phyloP scores from a whole-genome alignment of 2,797 vertebrate genomes.

The Falco naumanni region DNA sequence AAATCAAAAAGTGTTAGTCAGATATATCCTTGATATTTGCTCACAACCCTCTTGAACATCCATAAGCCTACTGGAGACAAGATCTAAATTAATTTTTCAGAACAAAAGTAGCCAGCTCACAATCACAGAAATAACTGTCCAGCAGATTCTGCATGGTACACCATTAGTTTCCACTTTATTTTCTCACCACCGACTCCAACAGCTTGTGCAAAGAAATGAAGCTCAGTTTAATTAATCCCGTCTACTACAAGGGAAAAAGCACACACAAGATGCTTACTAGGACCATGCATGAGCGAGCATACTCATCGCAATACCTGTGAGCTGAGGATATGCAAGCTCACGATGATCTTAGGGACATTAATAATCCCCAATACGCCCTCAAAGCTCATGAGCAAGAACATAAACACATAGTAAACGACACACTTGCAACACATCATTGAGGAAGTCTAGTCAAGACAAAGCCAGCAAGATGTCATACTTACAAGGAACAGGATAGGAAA shows the following conservation, averaged over 20 bases:
- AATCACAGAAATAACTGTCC: neutral
- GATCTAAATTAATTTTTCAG: neutral
- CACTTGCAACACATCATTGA: neutral
- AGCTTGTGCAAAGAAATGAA: neutral
- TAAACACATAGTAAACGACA: fast-evolving
- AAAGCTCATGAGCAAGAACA: neutral
- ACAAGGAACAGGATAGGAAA: neutral
- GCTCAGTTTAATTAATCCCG: neutral
- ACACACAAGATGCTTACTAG: neutral
- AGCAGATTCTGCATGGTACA: neutral
- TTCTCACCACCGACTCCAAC: neutral
- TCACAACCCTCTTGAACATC: neutral
- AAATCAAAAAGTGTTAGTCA: neutral
- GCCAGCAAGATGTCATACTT: neutral
- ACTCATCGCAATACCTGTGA: neutral
- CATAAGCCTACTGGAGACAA: neutral
- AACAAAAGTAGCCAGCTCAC: neutral
- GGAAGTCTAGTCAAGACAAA: neutral
- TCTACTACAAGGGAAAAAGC: neutral
- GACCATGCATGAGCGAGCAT: fast-evolving
- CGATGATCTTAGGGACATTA: neutral
- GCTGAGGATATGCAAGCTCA: neutral
- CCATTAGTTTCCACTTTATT: neutral
- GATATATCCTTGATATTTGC: neutral
- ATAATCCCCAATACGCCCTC: fast-evolving